Percentiles rank a stretch among this genome's conserved stretches.
These are phyloP conservation scores for Aporophyla lueneburgensis DNA, from an alignment of 2,888 invertebrate species.

Conservation along the genomic window DNA sequence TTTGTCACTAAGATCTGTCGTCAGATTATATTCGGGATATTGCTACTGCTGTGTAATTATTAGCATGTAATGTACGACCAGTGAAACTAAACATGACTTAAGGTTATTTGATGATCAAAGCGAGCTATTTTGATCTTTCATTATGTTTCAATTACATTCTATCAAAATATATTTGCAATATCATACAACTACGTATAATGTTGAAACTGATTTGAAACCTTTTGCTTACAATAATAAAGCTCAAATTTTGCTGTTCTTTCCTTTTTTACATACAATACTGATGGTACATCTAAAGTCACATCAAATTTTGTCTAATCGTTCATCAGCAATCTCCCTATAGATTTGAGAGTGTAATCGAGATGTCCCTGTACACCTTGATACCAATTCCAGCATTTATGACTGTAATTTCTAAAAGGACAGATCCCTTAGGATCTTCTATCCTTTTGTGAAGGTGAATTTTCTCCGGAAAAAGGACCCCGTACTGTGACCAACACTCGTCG, in stretches of 20 bases:
- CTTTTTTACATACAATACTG: neutral
- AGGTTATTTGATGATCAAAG: slow-evolving; percentile 17
- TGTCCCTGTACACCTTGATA: slow-evolving; percentile 8
- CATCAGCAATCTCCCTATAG: slow-evolving; percentile 4
- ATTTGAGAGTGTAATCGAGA: slow-evolving; percentile 21
- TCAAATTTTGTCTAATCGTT: neutral
- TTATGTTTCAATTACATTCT: neutral
- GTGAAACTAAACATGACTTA: neutral
- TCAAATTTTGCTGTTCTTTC: neutral
- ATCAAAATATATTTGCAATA: neutral
- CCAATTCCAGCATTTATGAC: slow-evolving; percentile 4
- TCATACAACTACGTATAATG: neutral
- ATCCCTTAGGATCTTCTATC: neutral
- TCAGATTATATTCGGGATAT: slow-evolving; percentile 33
- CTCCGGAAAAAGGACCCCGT: neutral
- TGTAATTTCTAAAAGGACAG: slow-evolving; percentile 18
- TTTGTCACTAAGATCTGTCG: slow-evolving; percentile 32
- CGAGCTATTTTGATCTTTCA: neutral
- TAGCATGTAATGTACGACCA: slow-evolving; percentile 2
- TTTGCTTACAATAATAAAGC: too few relatives aligned
- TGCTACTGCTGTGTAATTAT: slow-evolving; percentile 16
- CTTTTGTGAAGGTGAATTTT: neutral
- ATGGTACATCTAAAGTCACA: neutral
- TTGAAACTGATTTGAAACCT: neutral
- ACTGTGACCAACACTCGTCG: too few relatives aligned